Percentiles rank a stretch among this genome's conserved stretches.
Conservation (phyloP, 2,113 vertebrate genomes). For the Turnix velox region DNA sequence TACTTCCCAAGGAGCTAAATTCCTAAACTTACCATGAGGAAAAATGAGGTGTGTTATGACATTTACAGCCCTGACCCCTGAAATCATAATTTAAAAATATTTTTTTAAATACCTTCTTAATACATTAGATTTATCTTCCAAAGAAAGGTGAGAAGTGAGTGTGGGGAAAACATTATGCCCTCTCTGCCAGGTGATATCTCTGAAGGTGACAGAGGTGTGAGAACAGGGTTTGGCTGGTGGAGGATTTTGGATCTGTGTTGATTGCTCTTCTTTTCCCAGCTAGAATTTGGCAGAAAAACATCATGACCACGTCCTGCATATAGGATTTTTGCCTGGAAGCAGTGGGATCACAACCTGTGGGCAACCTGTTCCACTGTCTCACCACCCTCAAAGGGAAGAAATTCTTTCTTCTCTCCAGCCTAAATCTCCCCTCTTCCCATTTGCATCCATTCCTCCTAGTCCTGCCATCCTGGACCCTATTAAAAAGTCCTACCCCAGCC, state of each 20-base stretch:
- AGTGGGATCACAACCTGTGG: too few relatives aligned
- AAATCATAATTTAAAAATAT: not conserved
- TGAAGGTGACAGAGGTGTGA: not conserved
- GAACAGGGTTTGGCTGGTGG: not conserved
- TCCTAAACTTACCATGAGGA: not conserved
- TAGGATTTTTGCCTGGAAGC: too few relatives aligned
- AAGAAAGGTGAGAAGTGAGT: not conserved
- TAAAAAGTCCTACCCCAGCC: too few relatives aligned
- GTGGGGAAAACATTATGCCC: rapidly evolving
- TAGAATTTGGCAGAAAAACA: not conserved
- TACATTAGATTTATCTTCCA: not conserved
- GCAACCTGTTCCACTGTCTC: too few relatives aligned
- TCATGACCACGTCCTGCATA: too few relatives aligned
- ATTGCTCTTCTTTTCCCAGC: not conserved
- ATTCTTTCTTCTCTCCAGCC: too few relatives aligned
- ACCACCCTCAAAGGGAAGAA: too few relatives aligned
- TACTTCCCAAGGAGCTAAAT: not conserved
- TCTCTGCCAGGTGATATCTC: not conserved
- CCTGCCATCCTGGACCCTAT: too few relatives aligned
- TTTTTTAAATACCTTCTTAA: not conserved
- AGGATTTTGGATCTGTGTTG: not conserved
- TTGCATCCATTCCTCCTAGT: too few relatives aligned
- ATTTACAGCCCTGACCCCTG: not conserved
- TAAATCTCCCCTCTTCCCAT: too few relatives aligned
- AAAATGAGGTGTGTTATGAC: not conserved